phyloP scores from a whole-genome alignment of 2,797 vertebrate genomes.

The Cheirogaleus major region DNA sequence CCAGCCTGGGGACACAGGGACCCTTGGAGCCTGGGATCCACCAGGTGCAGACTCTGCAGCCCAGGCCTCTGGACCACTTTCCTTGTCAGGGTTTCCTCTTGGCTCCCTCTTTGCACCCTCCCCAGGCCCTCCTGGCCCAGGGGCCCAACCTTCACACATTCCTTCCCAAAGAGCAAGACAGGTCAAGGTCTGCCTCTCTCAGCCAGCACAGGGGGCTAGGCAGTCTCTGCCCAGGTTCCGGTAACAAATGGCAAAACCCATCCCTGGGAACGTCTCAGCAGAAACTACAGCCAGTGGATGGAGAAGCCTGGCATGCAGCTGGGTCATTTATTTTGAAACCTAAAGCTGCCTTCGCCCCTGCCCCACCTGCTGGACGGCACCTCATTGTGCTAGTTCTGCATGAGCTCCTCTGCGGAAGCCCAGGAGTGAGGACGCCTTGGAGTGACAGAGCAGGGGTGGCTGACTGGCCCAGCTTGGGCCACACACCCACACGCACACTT shows the following conservation, averaged over 20 bases:
- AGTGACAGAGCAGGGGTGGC: too few relatives aligned
- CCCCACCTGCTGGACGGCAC: neutral
- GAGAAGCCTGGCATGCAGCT: fast-evolving
- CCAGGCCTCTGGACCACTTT: neutral
- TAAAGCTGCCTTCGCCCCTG: neutral
- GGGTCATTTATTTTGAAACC: neutral
- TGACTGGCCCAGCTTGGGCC: too few relatives aligned
- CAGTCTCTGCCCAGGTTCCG: neutral
- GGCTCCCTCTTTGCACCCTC: too few relatives aligned
- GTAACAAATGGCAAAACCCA: neutral
- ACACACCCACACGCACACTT: too few relatives aligned
- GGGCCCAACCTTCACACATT: neutral
- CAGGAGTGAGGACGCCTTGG: neutral
- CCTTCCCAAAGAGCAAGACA: neutral
- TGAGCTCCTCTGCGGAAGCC: too few relatives aligned
- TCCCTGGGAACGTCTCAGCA: neutral
- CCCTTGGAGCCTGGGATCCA: neutral
- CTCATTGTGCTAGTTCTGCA: too few relatives aligned
- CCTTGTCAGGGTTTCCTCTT: neutral
- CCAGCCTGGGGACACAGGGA: neutral
- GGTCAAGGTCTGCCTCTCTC: neutral
- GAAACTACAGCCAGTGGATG: neutral
- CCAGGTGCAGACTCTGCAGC: neutral
- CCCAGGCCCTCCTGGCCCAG: neutral
- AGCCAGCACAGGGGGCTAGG: neutral